Percentiles rank a stretch among this genome's conserved stretches.
phyloP scores from a whole-genome alignment of 1,140 invertebrate genomes.

The Lineus longissimus region DNA sequence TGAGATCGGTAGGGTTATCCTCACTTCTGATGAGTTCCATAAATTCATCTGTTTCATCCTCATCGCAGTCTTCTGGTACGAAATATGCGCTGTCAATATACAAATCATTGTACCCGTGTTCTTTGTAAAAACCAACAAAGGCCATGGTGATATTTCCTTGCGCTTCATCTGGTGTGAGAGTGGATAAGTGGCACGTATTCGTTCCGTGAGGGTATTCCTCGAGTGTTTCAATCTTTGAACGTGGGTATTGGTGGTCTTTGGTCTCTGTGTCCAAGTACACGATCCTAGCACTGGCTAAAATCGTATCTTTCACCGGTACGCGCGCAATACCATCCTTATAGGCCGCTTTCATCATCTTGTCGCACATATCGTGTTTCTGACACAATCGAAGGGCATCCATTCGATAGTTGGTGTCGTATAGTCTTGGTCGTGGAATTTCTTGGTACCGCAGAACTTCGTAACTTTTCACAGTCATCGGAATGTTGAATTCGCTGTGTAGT shows the following conservation, averaged over 20 bases:
- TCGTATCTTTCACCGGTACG: conserved; percentile 3
- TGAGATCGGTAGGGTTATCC: conserved; percentile 3
- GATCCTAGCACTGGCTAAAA: conserved; percentile 4
- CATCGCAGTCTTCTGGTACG: background rate
- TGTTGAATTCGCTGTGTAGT: conserved; percentile 6
- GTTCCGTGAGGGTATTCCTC: conserved; percentile 3
- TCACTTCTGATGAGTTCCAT: conserved; percentile 6
- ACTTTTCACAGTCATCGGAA: background rate
- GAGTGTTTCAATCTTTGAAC: background rate
- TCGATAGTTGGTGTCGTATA: conserved; percentile 5
- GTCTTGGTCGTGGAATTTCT: background rate
- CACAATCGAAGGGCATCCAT: conserved; percentile 3
- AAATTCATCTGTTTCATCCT: background rate
- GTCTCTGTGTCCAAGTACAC: conserved; percentile 5
- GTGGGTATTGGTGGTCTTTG: background rate
- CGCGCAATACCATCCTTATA: conserved; percentile 3
- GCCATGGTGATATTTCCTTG: conserved; percentile 2
- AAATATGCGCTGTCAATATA: background rate
- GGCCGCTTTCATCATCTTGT: conserved; percentile 5
- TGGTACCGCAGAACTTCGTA: conserved; percentile 7
- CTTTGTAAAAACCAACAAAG: conserved; percentile 3
- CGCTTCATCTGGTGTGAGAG: background rate
- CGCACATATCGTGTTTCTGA: conserved; percentile 6
- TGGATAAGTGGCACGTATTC: conserved; percentile 6
- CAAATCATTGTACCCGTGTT: background rate